These are phyloP conservation scores for Coleophora deauratella DNA, from an alignment of 2,888 invertebrate species.

Conservation along the genomic window DNA sequence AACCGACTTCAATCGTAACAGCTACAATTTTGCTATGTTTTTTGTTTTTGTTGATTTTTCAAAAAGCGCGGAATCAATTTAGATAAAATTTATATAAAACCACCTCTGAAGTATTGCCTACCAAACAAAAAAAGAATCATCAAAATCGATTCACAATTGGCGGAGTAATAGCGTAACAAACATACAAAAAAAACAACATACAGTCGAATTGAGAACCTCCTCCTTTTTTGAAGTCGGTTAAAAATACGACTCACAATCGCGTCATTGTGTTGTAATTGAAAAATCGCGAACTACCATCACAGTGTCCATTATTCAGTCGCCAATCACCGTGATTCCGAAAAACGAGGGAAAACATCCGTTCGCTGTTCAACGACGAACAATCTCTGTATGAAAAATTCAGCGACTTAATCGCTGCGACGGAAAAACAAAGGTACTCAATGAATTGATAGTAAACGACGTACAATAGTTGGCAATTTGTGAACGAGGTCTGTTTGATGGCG, in stretches of 20 bases:
- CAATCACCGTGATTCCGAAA: constrained; percentile 67
- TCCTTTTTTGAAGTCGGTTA: too few relatives aligned
- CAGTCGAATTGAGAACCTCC: too few relatives aligned
- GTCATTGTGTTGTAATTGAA: constrained; percentile 67
- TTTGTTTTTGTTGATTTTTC: too few relatives aligned
- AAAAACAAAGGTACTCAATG: constrained; percentile 51
- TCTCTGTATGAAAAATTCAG: constrained; percentile 57
- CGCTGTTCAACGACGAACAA: constrained; percentile 60
- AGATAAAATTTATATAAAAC: too few relatives aligned
- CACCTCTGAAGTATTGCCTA: too few relatives aligned
- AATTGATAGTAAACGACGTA: constrained; percentile 39
- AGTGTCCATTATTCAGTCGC: constrained; percentile 60
- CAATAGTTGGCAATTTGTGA: constrained; percentile 48
- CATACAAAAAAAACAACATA: too few relatives aligned
- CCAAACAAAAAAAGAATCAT: too few relatives aligned
- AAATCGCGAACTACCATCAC: constrained; percentile 56
- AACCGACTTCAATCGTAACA: too few relatives aligned
- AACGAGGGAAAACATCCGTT: constrained; percentile 58
- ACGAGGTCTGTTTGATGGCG: neutral
- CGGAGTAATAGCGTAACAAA: too few relatives aligned
- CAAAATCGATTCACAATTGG: too few relatives aligned
- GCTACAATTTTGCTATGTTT: too few relatives aligned
- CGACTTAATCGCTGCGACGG: constrained; percentile 54
- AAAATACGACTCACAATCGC: constrained; percentile 29
- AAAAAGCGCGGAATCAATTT: too few relatives aligned